Evolutionary conservation across 2,888 invertebrate species (phyloP).

Genomic region (Coenonympha glycerion): DNA sequence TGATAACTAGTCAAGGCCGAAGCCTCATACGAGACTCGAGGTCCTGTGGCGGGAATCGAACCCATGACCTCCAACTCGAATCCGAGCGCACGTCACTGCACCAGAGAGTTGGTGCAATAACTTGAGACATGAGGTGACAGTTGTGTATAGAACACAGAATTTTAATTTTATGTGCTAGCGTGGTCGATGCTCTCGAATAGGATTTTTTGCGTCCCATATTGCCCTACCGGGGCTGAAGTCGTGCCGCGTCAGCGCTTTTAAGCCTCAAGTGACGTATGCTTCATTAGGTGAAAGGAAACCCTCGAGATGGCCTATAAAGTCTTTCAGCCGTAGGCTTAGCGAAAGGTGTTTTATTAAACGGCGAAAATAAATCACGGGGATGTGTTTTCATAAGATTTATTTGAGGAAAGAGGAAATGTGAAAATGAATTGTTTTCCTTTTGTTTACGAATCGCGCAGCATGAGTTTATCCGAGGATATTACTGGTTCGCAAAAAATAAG

Average conservation of each 20-base stretch:
- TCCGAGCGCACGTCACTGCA: too few species aligned
- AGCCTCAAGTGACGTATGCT: slow-evolving; percentile 13
- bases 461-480: neutral
- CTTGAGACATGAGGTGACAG: too few species aligned
- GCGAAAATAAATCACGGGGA: slow-evolving; percentile 8
- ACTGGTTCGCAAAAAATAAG: neutral
- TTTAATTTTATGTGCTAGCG: too few species aligned
- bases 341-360: slow-evolving; percentile 13
- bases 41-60: too few species aligned
- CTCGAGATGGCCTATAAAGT: slow-evolving; percentile 13
- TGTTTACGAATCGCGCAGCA: slow-evolving; percentile 4
- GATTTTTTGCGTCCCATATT: slow-evolving; percentile 4
- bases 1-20: too few species aligned
- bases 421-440: slow-evolving; percentile 7
- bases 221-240: neutral
- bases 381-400: slow-evolving; percentile 12
- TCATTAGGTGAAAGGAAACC: slow-evolving; percentile 14
- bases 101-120: too few species aligned
- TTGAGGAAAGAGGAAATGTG: neutral
- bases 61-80: too few species aligned
- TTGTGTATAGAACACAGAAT: too few species aligned
- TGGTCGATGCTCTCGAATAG: neutral
- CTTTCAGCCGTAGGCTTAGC: slow-evolving; percentile 6
- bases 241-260: slow-evolving; percentile 12
- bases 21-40: too few species aligned